These are phyloP conservation scores for Nephrotoma guestfalica DNA, from an alignment of 2,888 invertebrate species.

Conservation along the genomic window DNA sequence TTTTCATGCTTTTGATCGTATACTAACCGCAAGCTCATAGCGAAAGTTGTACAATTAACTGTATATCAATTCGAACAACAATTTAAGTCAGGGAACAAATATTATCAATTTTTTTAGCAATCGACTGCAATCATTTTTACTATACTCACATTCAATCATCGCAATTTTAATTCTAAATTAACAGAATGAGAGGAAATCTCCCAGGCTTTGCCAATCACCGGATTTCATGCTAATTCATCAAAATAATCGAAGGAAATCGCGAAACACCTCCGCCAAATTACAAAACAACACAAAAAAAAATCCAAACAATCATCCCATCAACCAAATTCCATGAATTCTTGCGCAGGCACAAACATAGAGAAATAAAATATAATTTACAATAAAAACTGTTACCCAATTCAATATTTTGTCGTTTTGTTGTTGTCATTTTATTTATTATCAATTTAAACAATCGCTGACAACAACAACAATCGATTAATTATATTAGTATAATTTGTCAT, in stretches of 20 bases:
- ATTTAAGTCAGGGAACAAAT: too few relatives aligned
- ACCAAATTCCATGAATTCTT: neutral
- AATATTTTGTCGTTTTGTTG: neutral
- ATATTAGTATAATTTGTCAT: neutral
- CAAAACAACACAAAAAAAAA: too few relatives aligned
- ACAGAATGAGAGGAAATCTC: neutral
- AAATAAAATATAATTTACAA: neutral
- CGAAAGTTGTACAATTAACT: too few relatives aligned
- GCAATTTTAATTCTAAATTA: too few relatives aligned
- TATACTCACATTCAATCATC: too few relatives aligned
- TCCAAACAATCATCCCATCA: neutral
- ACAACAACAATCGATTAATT: neutral
- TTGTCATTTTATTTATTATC: neutral
- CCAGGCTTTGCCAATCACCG: neutral
- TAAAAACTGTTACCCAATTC: neutral
- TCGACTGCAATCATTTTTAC: too few relatives aligned
- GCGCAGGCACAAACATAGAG: neutral
- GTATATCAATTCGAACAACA: too few relatives aligned
- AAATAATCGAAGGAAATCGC: neutral
- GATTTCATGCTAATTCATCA: neutral
- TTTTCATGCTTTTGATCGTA: too few relatives aligned
- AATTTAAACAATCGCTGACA: neutral
- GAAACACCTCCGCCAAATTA: neutral
- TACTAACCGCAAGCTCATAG: too few relatives aligned
- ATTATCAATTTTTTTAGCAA: too few relatives aligned